Conservation (phyloP, 2,113 vertebrate genomes). For the Zosterops hypoxanthus region DNA sequence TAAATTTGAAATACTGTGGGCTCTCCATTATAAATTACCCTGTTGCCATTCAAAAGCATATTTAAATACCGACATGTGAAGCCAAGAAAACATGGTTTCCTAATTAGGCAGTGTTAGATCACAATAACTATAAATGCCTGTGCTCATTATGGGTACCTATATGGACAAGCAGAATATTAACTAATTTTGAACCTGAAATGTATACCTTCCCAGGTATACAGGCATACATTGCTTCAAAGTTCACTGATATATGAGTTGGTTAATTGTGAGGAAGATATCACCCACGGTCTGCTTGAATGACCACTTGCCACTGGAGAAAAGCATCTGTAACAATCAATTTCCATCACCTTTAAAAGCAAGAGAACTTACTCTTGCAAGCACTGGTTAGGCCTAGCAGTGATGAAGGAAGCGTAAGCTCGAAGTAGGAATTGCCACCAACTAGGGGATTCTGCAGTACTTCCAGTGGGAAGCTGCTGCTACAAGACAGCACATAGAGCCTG, state of each 20-base stretch:
- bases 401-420: background rate
- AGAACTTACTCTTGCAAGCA: background rate
- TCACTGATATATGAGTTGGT: background rate
- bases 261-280: background rate
- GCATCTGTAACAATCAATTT: background rate
- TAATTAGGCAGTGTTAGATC: background rate
- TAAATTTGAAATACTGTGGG: background rate
- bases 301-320: background rate
- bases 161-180: background rate
- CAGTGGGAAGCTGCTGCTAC: background rate
- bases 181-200: background rate
- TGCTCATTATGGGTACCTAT: background rate
- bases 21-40: background rate
- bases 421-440: background rate
- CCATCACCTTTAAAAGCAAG: background rate
- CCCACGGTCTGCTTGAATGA: background rate
- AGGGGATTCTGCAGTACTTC: background rate
- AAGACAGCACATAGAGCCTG: background rate
- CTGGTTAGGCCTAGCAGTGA: background rate
- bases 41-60: background rate
- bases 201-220: background rate
- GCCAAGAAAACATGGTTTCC: background rate
- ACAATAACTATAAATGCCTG: background rate
- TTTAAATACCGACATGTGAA: background rate
- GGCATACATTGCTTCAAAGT: background rate